Conservation (phyloP, 2,888 invertebrate genomes). For the Neoitamus cyanurus region DNA sequence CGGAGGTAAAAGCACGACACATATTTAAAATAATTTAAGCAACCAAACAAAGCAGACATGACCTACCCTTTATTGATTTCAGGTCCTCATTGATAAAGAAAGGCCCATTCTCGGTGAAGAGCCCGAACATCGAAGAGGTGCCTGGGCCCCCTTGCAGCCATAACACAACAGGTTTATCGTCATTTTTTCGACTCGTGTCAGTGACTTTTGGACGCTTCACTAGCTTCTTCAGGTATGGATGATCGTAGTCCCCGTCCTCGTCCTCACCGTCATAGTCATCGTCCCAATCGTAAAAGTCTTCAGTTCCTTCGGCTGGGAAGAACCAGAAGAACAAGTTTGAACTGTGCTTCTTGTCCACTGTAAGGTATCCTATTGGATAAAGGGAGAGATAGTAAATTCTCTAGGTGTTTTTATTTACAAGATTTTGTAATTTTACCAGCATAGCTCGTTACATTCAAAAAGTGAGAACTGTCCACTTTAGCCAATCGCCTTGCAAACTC, state of each 20-base stretch:
- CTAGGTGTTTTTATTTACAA: not conserved
- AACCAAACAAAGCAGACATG: not conserved
- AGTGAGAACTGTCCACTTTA: constrained; percentile 60
- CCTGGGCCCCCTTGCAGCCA: constrained; percentile 74
- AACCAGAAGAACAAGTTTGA: constrained; percentile 90
- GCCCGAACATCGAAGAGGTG: constrained; percentile 70
- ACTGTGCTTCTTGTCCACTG: constrained; percentile 77
- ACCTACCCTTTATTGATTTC: constrained; percentile 57
- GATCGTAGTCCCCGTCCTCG: constrained; percentile 57
- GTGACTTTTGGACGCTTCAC: constrained; percentile 69
- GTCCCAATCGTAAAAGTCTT: constrained; percentile 64
- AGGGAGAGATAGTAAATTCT: not conserved
- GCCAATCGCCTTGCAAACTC: constrained; percentile 54
- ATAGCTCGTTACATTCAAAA: constrained; percentile 66
- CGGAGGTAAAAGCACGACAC: not conserved
- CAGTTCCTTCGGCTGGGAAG: constrained; percentile 71
- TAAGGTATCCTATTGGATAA: constrained; percentile 67
- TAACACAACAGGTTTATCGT: constrained; percentile 68
- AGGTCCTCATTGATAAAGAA: constrained; percentile 68
- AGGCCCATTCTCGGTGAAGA: constrained; percentile 74
- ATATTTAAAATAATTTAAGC: not conserved
- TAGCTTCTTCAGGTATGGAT: constrained; percentile 72
- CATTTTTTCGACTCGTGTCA: constrained; percentile 27
- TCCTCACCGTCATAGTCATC: constrained; percentile 68
- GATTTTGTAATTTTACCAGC: constrained; percentile 65